These are phyloP conservation scores for Ptychobarbus kaznakovi DNA, from an alignment of 2,797 vertebrate species.

Conservation along the genomic window DNA sequence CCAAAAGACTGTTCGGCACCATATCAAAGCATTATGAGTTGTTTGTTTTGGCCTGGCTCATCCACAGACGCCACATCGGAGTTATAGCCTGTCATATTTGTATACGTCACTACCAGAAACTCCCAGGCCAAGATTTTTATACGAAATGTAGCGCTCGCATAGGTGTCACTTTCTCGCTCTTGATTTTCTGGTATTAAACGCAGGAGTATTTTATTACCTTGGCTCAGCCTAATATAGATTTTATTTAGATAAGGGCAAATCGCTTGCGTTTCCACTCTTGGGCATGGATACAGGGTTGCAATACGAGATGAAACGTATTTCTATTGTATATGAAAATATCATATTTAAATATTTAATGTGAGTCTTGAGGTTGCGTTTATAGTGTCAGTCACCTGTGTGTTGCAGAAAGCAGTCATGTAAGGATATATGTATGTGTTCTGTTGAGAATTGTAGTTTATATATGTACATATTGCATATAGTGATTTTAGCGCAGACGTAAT, in stretches of 20 bases:
- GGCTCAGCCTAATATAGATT: conserved; percentile 69
- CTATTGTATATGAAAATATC: conserved; percentile 73
- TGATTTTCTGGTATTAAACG: conserved; percentile 54
- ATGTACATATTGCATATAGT: conserved; percentile 15
- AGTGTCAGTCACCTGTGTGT: conserved; percentile 67
- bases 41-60: background rate
- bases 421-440: conserved; percentile 64
- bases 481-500: conserved; percentile 14
- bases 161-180: conserved; percentile 40
- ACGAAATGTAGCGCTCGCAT: conserved; percentile 47
- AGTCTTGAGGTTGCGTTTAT: conserved; percentile 61
- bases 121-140: background rate
- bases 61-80: background rate
- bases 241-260: conserved; percentile 77
- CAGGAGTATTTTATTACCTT: conserved; percentile 54
- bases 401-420: conserved; percentile 57
- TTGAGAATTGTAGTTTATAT: conserved; percentile 51
- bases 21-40: conserved; percentile 19
- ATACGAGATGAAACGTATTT: conserved; percentile 69
- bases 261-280: conserved; percentile 67
- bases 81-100: background rate
- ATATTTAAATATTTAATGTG: conserved; percentile 75
- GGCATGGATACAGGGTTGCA: conserved; percentile 72
- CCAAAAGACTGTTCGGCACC: conserved; percentile 43
- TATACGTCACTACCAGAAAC: conserved; percentile 8